Evolutionary conservation across 2,113 vertebrate species (phyloP).

Genomic region (Dromas ardeola): DNA sequence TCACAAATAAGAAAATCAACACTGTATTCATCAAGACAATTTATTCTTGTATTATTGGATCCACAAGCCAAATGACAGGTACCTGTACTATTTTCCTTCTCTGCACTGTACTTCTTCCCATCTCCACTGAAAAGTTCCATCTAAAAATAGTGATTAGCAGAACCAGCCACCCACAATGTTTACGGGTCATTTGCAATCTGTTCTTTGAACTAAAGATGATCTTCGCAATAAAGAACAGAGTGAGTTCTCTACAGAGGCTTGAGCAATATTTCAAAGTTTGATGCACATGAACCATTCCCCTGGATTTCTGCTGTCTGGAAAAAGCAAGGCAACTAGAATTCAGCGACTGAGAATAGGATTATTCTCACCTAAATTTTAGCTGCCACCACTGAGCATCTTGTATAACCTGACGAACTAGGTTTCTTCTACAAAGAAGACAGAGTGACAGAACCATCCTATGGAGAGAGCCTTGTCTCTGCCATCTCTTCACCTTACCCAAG

Average conservation of each 20-base stretch:
- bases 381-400: background rate
- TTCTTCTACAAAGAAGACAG: background rate
- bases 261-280: background rate
- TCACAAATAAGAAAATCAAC: slow-evolving; percentile 35
- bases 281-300: background rate
- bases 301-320: background rate
- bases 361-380: background rate
- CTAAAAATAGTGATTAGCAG: background rate
- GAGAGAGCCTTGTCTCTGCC: background rate
- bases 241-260: background rate
- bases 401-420: background rate
- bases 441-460: background rate
- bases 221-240: background rate
- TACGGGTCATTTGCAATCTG: background rate
- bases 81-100: background rate
- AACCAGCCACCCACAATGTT: background rate
- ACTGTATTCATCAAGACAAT: background rate
- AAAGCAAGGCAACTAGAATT: background rate
- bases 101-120: background rate
- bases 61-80: background rate
- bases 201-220: background rate
- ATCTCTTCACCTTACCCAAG: background rate
- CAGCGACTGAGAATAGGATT: background rate
- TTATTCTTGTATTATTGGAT: background rate
- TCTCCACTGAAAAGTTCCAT: background rate